Base-by-base conservation (phyloP, 2,113 vertebrate species). In the Xiphophorus hellerii region DNA sequence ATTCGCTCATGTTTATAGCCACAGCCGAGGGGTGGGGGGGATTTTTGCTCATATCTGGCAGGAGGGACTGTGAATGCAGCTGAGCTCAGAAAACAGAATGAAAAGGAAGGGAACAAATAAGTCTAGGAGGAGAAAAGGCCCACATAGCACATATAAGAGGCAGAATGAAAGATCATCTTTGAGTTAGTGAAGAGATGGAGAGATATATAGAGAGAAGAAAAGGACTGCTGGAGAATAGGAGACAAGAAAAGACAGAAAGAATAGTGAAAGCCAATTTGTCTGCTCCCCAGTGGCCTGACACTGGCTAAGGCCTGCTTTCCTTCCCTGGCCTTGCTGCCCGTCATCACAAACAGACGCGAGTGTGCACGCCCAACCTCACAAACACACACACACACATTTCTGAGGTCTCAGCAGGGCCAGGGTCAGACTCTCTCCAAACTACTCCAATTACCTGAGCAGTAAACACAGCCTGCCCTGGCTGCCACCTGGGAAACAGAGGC, bases 381-480 rank as follows among this genome's bases (percentile, higher is more conserved):
- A 28, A 35, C 39, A 62, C 72, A 71, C 42, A 6, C 62, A 27
- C 76, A 75, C 73, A 71, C 67, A 74, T 0, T 78, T 0, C 76
- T 76, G 65, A 61, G 85, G 81, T 83, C 83, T 64, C 66, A 78
- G 84, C 65, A 66, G 83, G 73, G 75, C 78, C 75, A 60, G 87
- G 88, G 88, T 91, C 83, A 87, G 88, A 76, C 80, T 88, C 71
- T 84, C 79, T 83, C 83, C 83, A 89, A 91, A 91, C 81, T 87
- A 89, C 91, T 87, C 89, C 92, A 92, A 91, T 93, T 92, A 92
- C 91, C 87, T 87, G 80, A 81, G 92, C 83, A 86, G 91, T 92
- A 93, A 92, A 91, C 92, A 90, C 82, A 81, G 88, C 76, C 84
- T 89, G 78, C 86, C 81, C 82, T 4, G 51, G 63, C 67, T 66